These are phyloP conservation scores for Ornithorhynchus anatinus DNA, from an alignment of 2,113 vertebrate species.

Conservation along the genomic window DNA sequence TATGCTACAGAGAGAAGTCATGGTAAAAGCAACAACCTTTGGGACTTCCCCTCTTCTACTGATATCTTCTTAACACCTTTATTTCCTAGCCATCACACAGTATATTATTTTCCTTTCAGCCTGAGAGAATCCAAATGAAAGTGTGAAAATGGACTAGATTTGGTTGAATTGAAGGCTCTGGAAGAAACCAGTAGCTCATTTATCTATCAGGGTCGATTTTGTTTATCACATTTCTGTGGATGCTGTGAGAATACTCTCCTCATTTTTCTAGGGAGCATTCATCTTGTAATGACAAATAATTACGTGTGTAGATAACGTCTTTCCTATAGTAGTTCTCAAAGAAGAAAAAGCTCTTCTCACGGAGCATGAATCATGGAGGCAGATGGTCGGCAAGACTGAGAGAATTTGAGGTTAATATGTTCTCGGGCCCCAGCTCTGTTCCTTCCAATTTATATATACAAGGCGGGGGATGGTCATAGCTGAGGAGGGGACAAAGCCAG, in stretches of 20 bases:
- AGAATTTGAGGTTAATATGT: no score
- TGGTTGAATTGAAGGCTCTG: neutral
- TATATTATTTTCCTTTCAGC: neutral
- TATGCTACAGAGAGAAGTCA: neutral
- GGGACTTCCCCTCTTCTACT: neutral
- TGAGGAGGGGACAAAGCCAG: no score
- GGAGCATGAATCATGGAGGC: no score
- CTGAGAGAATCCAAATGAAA: neutral
- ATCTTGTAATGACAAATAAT: no score
- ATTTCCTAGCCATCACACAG: neutral
- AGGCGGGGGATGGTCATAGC: no score
- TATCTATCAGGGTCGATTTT: neutral
- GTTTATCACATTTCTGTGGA: neutral
- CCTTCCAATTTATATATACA: no score
- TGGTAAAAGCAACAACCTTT: neutral
- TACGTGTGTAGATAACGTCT: no score
- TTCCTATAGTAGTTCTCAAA: no score
- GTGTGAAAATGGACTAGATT: neutral
- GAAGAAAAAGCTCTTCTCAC: no score
- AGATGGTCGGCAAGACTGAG: no score
- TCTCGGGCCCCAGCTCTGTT: no score
- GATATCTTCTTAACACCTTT: neutral
- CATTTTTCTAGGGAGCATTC: no score
- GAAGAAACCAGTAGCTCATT: neutral
- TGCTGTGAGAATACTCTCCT: neutral